phyloP scores from a whole-genome alignment of 2,888 invertebrate species.

The Napeogenes inachia region DNA sequence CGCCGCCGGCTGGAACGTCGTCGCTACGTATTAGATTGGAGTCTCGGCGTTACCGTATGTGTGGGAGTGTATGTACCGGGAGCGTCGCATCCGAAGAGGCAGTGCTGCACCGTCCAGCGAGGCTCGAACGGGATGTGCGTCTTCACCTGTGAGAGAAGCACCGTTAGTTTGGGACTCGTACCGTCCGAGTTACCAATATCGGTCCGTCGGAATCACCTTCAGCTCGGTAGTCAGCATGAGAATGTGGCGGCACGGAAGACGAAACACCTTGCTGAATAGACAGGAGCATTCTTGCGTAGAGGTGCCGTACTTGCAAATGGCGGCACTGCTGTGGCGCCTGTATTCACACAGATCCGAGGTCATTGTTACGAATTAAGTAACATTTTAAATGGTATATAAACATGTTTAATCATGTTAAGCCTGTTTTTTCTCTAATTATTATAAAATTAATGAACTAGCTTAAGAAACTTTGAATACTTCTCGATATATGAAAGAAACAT shows the following conservation, averaged over 20 bases:
- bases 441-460: too few relatives aligned
- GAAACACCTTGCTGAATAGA: constrained; percentile 72
- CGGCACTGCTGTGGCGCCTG: constrained; percentile 67
- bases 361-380: too few relatives aligned
- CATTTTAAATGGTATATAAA: too few relatives aligned
- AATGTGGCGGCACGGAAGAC: constrained; percentile 69
- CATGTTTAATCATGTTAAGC: too few relatives aligned
- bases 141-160: constrained; percentile 54
- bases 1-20: not conserved
- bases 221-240: constrained; percentile 72
- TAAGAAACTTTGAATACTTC: too few relatives aligned
- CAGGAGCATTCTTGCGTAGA: constrained; percentile 74
- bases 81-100: constrained; percentile 67
- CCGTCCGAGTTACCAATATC: not conserved
- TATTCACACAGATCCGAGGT: not conserved
- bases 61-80: constrained; percentile 35
- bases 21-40: not conserved
- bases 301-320: constrained; percentile 71
- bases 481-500: too few relatives aligned
- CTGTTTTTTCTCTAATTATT: too few relatives aligned
- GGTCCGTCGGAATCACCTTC: constrained; percentile 45
- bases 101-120: constrained; percentile 73
- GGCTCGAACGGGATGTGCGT: constrained; percentile 75
- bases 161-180: not conserved
- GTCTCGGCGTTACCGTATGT: too few relatives aligned